Percentiles rank a stretch among this genome's conserved stretches.
Evolutionary conservation across 2,113 vertebrate species (phyloP).

Genomic region (Lathamus discolor): DNA sequence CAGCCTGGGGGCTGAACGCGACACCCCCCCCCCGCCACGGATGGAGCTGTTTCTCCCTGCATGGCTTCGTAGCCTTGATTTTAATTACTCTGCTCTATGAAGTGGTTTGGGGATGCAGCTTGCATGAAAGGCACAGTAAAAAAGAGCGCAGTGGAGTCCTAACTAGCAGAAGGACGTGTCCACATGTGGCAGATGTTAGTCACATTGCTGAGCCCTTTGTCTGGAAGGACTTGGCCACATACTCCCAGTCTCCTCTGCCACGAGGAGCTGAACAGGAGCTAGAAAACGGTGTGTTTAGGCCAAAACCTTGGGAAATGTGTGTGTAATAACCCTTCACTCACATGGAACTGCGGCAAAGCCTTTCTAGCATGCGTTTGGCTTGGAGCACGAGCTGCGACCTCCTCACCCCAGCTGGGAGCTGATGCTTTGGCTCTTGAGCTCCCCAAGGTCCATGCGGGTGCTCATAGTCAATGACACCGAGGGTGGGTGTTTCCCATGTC

Average conservation of each 20-base stretch:
- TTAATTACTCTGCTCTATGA: constrained; percentile 16
- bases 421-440: not conserved
- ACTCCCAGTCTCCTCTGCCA: not conserved
- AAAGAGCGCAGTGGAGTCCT: not conserved
- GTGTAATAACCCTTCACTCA: fast-evolving
- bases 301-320: not conserved
- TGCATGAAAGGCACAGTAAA: not conserved
- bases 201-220: not conserved
- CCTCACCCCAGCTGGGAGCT: fast-evolving
- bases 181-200: constrained; percentile 30
- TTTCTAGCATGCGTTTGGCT: fast-evolving
- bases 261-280: not conserved
- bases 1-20: not conserved
- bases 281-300: fast-evolving
- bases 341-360: fast-evolving
- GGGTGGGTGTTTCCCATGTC: fast-evolving
- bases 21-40: not conserved
- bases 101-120: constrained; percentile 46
- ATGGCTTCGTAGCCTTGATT: not conserved
- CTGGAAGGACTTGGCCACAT: not conserved
- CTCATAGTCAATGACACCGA: fast-evolving
- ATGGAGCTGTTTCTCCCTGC: not conserved
- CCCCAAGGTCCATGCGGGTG: fast-evolving
- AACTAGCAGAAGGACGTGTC: not conserved
- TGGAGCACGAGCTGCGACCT: not conserved